A percentile compares a stretch with the other conserved stretches of the same genome.
phyloP scores from a whole-genome alignment of 2,113 vertebrate genomes.

The human region DNA sequence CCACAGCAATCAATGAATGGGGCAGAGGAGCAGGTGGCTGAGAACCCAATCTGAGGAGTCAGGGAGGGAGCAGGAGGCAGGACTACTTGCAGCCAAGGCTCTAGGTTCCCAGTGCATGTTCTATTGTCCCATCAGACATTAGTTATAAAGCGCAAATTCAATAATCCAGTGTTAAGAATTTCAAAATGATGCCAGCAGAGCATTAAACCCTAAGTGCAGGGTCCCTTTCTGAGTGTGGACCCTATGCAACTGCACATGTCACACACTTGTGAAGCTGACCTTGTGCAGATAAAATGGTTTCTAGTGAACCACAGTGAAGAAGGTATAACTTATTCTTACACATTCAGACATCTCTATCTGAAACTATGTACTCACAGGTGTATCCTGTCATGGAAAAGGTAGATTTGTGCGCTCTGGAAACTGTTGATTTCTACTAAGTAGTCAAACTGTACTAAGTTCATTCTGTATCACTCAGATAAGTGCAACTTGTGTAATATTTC shows the following conservation, averaged over 20 bases:
- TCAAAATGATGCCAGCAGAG: not conserved
- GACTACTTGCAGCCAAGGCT: not conserved
- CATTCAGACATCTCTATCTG: not conserved
- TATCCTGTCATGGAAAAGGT: not conserved
- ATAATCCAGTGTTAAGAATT: not conserved
- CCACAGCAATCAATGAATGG: not conserved
- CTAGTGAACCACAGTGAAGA: not conserved
- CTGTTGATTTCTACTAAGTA: not conserved
- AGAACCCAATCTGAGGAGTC: not conserved
- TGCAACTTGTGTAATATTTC: not conserved
- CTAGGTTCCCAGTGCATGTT: not conserved
- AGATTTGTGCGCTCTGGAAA: not conserved
- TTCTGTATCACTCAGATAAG: not conserved
- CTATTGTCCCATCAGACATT: not conserved
- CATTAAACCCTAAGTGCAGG: not conserved
- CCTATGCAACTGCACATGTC: not conserved
- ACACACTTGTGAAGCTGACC: not conserved
- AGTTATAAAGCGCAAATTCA: not conserved
- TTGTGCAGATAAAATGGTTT: not conserved
- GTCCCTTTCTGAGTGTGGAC: not conserved
- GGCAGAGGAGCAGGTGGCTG: not conserved
- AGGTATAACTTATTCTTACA: not conserved
- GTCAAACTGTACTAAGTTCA: not conserved
- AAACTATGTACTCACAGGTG: not conserved
- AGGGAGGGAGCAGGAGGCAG: not conserved